Evolutionary conservation across 2,113 vertebrate genomes (phyloP).

Genomic region (Origma solitaria): DNA sequence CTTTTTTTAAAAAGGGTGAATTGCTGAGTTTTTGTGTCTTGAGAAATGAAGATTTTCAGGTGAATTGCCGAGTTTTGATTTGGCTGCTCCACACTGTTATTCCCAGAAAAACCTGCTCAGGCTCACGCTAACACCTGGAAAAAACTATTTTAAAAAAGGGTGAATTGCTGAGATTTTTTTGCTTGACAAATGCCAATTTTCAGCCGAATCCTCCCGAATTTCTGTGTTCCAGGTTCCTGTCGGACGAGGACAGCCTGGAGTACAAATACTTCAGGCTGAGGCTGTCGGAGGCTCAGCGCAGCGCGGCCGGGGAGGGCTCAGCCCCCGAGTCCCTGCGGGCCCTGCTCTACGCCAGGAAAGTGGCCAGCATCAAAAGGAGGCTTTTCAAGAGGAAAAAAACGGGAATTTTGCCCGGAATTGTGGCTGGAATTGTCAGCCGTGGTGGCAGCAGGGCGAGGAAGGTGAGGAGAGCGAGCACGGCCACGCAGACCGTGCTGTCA

Average conservation of each 20-base stretch:
- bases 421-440: not conserved
- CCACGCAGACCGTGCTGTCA: conserved; percentile 66
- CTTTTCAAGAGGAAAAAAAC: conserved; percentile 50
- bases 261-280: conserved; percentile 76
- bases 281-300: conserved; percentile 57
- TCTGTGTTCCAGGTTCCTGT: conserved; percentile 65
- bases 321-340: conserved; percentile 49
- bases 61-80: too few species aligned
- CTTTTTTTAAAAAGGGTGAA: too few species aligned
- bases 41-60: too few species aligned
- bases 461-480: conserved; percentile 1
- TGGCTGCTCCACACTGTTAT: not conserved
- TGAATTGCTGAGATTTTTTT: not conserved
- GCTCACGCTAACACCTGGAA: not conserved
- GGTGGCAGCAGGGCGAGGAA: conserved; percentile 25
- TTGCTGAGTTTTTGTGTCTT: too few species aligned
- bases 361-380: conserved; percentile 65
- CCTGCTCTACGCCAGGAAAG: conserved; percentile 68
- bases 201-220: not conserved
- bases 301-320: conserved; percentile 16
- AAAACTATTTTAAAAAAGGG: too few species aligned
- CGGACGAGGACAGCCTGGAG: conserved; percentile 72
- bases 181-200: not conserved
- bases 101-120: not conserved
- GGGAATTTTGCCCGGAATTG: not conserved